These are phyloP conservation scores for Pitangus sulphuratus DNA, from an alignment of 2,797 vertebrate species.

Conservation along the genomic window DNA sequence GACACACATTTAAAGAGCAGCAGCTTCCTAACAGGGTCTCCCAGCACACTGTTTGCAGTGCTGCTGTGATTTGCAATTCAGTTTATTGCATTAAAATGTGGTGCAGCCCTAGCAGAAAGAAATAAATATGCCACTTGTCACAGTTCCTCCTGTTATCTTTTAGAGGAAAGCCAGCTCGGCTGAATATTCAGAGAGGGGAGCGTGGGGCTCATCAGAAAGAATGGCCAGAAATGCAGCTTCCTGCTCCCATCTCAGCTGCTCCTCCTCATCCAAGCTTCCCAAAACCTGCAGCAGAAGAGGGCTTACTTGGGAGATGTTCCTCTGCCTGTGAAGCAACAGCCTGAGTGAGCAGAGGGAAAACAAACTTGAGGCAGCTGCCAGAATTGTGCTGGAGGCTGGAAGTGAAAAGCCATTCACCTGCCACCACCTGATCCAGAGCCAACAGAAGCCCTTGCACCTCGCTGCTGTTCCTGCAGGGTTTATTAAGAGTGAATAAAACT, in stretches of 20 bases:
- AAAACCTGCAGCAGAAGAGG: background rate
- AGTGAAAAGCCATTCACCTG: background rate
- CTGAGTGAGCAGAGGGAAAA: background rate
- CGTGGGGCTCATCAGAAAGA: background rate
- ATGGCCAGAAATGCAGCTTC: fast-evolving
- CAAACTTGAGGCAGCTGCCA: background rate
- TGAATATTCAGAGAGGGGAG: background rate
- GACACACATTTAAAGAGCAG: background rate
- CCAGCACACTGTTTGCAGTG: background rate
- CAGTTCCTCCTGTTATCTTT: background rate
- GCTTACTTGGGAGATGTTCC: background rate
- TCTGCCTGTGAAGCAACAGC: background rate
- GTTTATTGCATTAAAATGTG: background rate
- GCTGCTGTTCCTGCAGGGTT: background rate
- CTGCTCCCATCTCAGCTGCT: background rate
- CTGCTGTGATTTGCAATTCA: background rate
- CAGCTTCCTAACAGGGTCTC: background rate
- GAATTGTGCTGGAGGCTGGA: background rate
- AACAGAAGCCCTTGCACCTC: background rate
- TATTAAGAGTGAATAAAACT: background rate
- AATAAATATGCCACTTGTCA: background rate
- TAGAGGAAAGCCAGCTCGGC: background rate
- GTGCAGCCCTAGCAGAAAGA: background rate
- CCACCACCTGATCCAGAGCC: background rate
- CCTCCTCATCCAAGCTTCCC: background rate